phyloP scores from a whole-genome alignment of 2,797 vertebrate genomes.

The Syngnathus acus region DNA sequence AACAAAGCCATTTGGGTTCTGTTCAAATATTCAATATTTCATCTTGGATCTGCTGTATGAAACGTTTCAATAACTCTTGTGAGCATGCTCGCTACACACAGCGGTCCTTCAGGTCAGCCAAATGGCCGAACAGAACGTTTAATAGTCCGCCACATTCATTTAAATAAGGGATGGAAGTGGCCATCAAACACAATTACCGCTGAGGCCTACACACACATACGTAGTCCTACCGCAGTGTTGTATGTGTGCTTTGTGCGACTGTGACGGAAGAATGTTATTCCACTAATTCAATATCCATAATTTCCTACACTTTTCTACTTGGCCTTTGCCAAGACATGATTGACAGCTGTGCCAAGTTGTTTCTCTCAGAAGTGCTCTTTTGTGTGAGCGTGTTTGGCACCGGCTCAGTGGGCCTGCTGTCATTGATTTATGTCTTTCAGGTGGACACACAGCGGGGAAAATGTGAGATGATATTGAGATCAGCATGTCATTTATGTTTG shows the following conservation, averaged over 20 bases:
- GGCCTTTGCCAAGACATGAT: conserved; percentile 33
- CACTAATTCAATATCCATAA: conserved; percentile 50
- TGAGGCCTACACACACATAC: conserved; percentile 14
- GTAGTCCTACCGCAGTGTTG: conserved; percentile 14
- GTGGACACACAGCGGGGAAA: conserved; percentile 28
- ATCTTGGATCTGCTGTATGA: background rate
- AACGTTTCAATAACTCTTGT: conserved; percentile 2
- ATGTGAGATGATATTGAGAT: conserved; percentile 39
- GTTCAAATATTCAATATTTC: background rate
- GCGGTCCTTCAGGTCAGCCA: conserved; percentile 23
- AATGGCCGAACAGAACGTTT: conserved; percentile 34
- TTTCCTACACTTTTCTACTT: conserved; percentile 42
- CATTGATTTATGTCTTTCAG: conserved; percentile 42
- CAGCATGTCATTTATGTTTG: conserved; percentile 19
- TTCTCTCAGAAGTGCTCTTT: conserved; percentile 22
- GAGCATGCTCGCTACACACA: conserved; percentile 12
- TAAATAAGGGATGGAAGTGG: conserved; percentile 42
- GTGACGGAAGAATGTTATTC: conserved; percentile 28
- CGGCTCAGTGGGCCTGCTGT: conserved; percentile 18
- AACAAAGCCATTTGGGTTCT: background rate
- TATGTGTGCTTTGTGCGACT: conserved; percentile 25
- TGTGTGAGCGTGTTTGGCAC: conserved; percentile 37
- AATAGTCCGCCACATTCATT: conserved; percentile 32
- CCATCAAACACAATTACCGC: conserved; percentile 53
- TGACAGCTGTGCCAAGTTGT: conserved; percentile 39